These are phyloP conservation scores for Rotaria macrura DNA, from an alignment of 2,888 invertebrate species.

Conservation along the genomic window DNA sequence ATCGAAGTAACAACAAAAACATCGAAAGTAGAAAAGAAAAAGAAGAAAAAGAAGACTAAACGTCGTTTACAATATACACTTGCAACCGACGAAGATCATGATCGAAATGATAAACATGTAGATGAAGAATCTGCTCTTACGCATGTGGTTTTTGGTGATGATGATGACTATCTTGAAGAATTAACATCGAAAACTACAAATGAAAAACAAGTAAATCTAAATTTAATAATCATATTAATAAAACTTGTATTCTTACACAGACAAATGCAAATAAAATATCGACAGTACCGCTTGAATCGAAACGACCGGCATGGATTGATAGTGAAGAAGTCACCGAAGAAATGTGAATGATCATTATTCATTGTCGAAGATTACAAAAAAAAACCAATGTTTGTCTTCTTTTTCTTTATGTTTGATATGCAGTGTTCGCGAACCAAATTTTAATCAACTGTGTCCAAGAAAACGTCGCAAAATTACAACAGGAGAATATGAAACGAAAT, in stretches of 20 bases:
- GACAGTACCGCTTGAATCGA: background rate
- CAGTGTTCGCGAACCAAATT: conserved; percentile 15
- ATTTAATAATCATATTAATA: background rate
- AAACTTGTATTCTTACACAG: background rate
- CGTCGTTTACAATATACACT: background rate
- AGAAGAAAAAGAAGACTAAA: background rate
- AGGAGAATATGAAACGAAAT: conserved; percentile 10
- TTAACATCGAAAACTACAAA: background rate
- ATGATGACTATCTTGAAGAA: conserved; percentile 10
- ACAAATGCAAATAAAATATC: too few species aligned
- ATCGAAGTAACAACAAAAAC: background rate
- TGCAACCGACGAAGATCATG: background rate
- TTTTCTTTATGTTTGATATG: background rate
- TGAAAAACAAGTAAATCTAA: background rate
- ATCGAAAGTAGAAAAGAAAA: background rate
- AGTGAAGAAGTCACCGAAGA: background rate
- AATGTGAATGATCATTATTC: background rate
- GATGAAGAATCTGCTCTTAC: background rate
- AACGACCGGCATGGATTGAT: background rate
- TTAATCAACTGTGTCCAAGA: background rate
- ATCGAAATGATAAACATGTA: background rate
- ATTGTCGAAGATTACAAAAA: background rate
- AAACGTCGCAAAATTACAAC: conserved; percentile 2
- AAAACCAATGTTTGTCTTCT: background rate
- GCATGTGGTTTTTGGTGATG: conserved; percentile 16